Evolutionary conservation across 2,797 vertebrate genomes (phyloP), one percentile per base, ranked within the genome.

Genomic region (Petrocephalus sullivani): DNA sequence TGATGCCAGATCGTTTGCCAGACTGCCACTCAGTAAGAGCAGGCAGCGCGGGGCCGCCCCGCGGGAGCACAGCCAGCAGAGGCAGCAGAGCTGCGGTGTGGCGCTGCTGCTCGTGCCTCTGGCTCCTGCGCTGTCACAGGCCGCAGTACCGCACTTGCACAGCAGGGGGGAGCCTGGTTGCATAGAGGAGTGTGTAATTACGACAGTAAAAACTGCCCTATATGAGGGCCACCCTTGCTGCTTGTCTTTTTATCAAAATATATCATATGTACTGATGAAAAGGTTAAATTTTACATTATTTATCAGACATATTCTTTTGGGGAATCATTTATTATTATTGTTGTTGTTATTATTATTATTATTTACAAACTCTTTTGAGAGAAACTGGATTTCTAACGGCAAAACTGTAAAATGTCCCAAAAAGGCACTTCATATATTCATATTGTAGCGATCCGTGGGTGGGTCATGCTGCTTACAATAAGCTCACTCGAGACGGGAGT

Each of bases 131-230:
- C 56, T 28, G 78, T 56, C 1, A 4, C 58, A 33, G 33, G 5
- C 3, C 10, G 28, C 33, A 81, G 87, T 21, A 71, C 85, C 51
- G 8, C 53, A 57, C 28, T 19, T 23, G 3, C 71, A 87, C 71
- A 81, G n/a, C 33, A 51, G 46, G 82, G 57, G 82, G 37, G 33
- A 33, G 23, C 57, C 41, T 85, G 60, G 33, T 71, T 88, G 51
- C 82, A 88, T 33, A 57, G 78, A 84, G 56, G n/a, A 58, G 58
- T 82, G 83, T 85, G 23, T 85, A 85, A 56, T 88, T 88, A 85
- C 37, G 33, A 12, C 28, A 37, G 67, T 71, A 71, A 71, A 71
- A 37, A 71, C 41, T 49, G 41, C 37, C 75, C 37, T 37, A 49
- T 37, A 1, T 49, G 75, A 46, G 16, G 41, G 75, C 41, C 75